These are phyloP conservation scores for Hydrotaea diabolus DNA, from an alignment of 2,888 invertebrate genomes.

Conservation along the genomic window DNA sequence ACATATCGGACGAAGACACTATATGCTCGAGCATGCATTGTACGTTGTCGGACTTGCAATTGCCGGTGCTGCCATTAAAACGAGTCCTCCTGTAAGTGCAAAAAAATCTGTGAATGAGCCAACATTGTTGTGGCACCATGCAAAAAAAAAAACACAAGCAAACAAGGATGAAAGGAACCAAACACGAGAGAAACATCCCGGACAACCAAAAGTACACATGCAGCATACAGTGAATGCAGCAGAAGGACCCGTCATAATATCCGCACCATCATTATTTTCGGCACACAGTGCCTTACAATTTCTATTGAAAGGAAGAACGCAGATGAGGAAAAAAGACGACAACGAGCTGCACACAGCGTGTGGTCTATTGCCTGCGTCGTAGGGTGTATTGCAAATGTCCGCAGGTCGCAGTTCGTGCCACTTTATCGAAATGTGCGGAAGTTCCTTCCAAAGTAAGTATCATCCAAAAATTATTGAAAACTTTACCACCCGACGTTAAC, in stretches of 20 bases:
- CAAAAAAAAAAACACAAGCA: conserved; percentile 4
- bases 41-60: conserved; percentile 15
- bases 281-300: conserved; percentile 37
- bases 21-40: no score
- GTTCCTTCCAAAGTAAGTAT: conserved; percentile 37
- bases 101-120: conserved; percentile 26
- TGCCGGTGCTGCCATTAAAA: conserved; percentile 48
- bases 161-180: conserved; percentile 2
- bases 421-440: conserved; percentile 31
- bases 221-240: conserved; percentile 40
- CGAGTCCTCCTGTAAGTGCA: conserved; percentile 20
- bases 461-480: conserved; percentile 43
- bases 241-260: conserved; percentile 54
- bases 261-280: conserved; percentile 56
- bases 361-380: conserved; percentile 54
- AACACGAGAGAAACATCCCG: background rate
- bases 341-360: conserved; percentile 49
- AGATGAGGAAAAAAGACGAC: conserved; percentile 26
- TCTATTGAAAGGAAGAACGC: conserved; percentile 11
- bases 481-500: conserved; percentile 54
- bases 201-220: conserved; percentile 30
- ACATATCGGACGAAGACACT: background rate
- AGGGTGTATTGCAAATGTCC: conserved; percentile 42
- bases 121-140: conserved; percentile 18
- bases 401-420: conserved; percentile 36